Base-by-base conservation (phyloP, 2,797 vertebrate species). In the Halcyon smyrnensis region DNA sequence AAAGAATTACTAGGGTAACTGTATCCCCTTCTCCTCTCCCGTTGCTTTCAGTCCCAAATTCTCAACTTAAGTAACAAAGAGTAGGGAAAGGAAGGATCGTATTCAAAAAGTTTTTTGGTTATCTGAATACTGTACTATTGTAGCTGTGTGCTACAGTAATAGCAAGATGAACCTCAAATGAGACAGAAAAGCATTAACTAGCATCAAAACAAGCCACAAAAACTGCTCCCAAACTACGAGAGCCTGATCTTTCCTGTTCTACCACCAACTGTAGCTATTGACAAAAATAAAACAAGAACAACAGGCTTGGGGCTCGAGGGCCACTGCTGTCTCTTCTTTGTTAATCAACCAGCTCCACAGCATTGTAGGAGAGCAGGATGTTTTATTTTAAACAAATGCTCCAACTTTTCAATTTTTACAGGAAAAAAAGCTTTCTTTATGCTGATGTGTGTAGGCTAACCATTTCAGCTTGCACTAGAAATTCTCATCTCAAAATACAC, bases 291-390 rank as follows among this genome's bases (percentile, higher is more conserved):
- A 56, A 17, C 14, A 8, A 32, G 5, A 36, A 17, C 17, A 62
- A 60, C 21, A n/a, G 43, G 41, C 45, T 9, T 20, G 16, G 28
- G 36, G 1, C 12, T 46, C 30, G 7, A 13, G 5, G 25, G 30
- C 14, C 16, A 56, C 0, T 2, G 18, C 27, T 50, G 2, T 30
- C 27, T 4, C 5, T 17, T 8, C 12, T n/a, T 30, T 54, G 36
- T 39, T 60, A 74, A 67, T 36, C 11, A 71, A 60, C 6, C 41
- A 56, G n/a, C 64, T 21, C 13, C 45, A 45, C 2, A 36, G n/a
- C 7, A 2, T 0, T 21, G 1, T 8, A 13, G 32, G 4, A 51
- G 11, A 1, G 17, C 6, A 4, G 11, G 19, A 9, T 27, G 5
- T 21, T 81, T 45, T 30, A 25, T 20, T 69, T 79, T 60, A 84